Base-by-base conservation (phyloP, 2,113 vertebrate species). In the Podarcis cretensis region DNA sequence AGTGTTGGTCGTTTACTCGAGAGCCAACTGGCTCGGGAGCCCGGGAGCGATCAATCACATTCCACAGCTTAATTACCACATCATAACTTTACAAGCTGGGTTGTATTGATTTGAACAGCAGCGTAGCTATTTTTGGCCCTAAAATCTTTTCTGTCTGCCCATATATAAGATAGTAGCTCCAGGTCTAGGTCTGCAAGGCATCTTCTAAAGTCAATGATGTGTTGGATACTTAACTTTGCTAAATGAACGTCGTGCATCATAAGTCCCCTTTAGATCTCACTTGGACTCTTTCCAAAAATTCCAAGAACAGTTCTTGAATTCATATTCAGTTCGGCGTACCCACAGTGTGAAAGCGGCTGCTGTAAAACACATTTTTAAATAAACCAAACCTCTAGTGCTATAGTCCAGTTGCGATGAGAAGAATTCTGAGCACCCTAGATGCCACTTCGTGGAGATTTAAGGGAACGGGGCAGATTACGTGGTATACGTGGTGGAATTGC, bases 41-140 rank as follows among this genome's bases (percentile, higher is more conserved):
- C 2, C 76, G 81, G 89, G 65, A 90, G 65, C 83, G 82, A 65
- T 81, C 54, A 48, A 59, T 85, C 30, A 10, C 16, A 54, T 59
- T 25, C 20, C 73, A 63, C n/a, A 75, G 81, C n/a, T 89, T 91
- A 32, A 59, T 90, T 75, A 85, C 40, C 14, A 57, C 32, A 81
- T 0, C 77, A 23, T 69, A 79, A 84, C 81, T 93, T 69, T 69
- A 75, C 40, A 63, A 90, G 35, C 83, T 66, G 48, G 88, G 54
- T 12, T 32, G 6, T 7, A 81, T 18, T 23, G 20, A 83, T 73
- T 85, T 87, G 84, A 71, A 12, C 69, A 80, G 81, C 30, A n/a
- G 59, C 35, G 8, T 21, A 90, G 83, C 69, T 73, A 71, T 71
- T 88, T 83, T 25, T 84, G n/a, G 5, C 25, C 65, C 57, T 6